Evolutionary conservation across 2,888 invertebrate species (phyloP).

Genomic region (Fissipunctia ypsillon): DNA sequence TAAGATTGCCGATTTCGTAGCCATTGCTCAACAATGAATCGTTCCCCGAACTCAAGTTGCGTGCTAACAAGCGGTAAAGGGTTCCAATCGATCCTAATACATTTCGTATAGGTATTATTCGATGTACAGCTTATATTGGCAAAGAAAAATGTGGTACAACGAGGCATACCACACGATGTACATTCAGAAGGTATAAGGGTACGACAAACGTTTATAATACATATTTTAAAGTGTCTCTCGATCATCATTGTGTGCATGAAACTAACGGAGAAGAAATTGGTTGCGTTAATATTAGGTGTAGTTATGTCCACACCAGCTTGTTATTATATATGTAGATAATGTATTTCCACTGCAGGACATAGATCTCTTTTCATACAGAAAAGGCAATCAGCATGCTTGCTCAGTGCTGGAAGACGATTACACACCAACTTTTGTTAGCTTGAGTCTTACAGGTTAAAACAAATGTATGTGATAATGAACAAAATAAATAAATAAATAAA

Average conservation of each 20-base stretch:
- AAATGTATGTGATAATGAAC: too few relatives aligned
- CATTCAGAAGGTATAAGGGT: neutral
- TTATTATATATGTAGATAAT: too few relatives aligned
- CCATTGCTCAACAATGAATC: slow-evolving; percentile 28
- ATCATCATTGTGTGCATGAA: neutral
- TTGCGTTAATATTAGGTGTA: too few relatives aligned
- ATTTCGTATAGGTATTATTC: slow-evolving; percentile 15
- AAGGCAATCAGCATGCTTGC: neutral
- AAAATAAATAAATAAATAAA: too few relatives aligned
- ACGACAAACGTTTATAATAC: neutral
- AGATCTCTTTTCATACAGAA: neutral
- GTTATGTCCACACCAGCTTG: neutral
- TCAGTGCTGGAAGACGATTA: neutral
- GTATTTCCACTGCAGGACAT: neutral
- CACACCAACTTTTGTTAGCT: too few relatives aligned
- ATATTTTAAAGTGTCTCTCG: neutral
- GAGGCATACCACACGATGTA: neutral
- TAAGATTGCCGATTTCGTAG: slow-evolving; percentile 13
- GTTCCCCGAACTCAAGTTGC: slow-evolving; percentile 22
- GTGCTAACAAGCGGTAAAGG: slow-evolving; percentile 28
- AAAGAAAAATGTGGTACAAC: neutral
- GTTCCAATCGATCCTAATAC: slow-evolving; percentile 22
- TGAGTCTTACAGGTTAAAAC: too few relatives aligned
- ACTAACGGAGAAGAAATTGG: neutral
- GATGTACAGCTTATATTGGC: slow-evolving; percentile 9